phyloP scores from a whole-genome alignment of 2,888 invertebrate genomes.

The Melanostoma mellinum region DNA sequence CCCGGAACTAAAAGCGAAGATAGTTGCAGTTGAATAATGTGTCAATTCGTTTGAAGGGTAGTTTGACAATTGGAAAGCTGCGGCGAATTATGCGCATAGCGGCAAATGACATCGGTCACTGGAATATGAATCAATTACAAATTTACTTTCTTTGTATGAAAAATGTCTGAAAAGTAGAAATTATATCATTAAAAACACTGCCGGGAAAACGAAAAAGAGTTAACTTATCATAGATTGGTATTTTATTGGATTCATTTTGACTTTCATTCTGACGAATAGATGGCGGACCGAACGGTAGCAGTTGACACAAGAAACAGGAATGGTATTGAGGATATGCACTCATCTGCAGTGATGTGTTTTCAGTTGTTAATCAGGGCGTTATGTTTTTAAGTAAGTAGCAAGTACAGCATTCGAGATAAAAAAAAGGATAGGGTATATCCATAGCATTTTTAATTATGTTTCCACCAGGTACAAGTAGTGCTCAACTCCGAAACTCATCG shows the following conservation, averaged over 20 bases:
- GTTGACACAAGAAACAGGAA: not conserved
- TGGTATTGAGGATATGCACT: not conserved
- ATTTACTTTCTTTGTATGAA: not conserved
- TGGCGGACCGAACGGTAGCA: not conserved
- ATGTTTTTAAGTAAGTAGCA: no score
- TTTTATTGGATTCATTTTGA: no score
- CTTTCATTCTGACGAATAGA: not conserved
- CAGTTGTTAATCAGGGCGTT: no score
- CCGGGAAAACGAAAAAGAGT: not conserved
- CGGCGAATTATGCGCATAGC: slow-evolving; percentile 44
- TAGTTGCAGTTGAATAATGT: slow-evolving; percentile 58
- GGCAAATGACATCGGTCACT: slow-evolving; percentile 25
- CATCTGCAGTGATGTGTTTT: no score
- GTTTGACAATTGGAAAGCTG: slow-evolving; percentile 62
- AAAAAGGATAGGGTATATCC: no score
- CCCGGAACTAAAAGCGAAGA: slow-evolving; percentile 72
- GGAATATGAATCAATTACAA: slow-evolving; percentile 21
- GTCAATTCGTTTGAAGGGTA: slow-evolving; percentile 16
- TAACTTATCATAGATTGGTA: no score
- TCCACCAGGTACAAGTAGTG: no score
- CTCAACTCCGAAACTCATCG: no score
- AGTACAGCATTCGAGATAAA: no score
- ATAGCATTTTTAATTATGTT: no score
- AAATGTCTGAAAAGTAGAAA: not conserved
- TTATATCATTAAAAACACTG: not conserved